phyloP scores from a whole-genome alignment of 2,888 invertebrate genomes.

The Agrochola litura region DNA sequence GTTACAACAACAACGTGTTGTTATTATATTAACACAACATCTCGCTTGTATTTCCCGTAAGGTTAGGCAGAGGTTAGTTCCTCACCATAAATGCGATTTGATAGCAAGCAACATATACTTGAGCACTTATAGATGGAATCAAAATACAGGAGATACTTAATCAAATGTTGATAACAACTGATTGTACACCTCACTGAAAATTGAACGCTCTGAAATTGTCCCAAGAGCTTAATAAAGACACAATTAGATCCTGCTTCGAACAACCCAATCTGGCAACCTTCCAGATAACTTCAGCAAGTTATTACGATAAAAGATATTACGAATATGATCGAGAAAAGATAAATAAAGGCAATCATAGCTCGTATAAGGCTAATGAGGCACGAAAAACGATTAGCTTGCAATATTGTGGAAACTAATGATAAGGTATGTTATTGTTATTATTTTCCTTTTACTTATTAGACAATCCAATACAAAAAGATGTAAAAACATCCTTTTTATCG shows the following conservation, averaged over 20 bases:
- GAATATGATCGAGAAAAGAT: conserved; percentile 3
- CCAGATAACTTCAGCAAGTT: conserved; percentile 25
- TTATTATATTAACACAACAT: neutral
- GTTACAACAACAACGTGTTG: neutral
- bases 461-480: neutral
- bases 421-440: conserved; percentile 1
- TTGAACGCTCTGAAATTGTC: conserved; percentile 9
- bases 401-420: conserved; percentile 9
- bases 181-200: conserved; percentile 17
- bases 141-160: neutral
- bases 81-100: neutral
- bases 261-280: conserved; percentile 22
- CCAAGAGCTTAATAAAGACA: conserved; percentile 25
- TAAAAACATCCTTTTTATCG: neutral
- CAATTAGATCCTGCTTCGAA: conserved; percentile 28
- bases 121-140: neutral
- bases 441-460: neutral
- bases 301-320: conserved; percentile 32
- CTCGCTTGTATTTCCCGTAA: no score
- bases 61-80: neutral
- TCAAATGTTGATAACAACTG: conserved; percentile 7
- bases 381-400: conserved; percentile 7
- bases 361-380: neutral
- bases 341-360: conserved; percentile 14
- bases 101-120: no score